Evolutionary conservation across 2,113 vertebrate genomes (phyloP).

Genomic region (Rynchops niger): DNA sequence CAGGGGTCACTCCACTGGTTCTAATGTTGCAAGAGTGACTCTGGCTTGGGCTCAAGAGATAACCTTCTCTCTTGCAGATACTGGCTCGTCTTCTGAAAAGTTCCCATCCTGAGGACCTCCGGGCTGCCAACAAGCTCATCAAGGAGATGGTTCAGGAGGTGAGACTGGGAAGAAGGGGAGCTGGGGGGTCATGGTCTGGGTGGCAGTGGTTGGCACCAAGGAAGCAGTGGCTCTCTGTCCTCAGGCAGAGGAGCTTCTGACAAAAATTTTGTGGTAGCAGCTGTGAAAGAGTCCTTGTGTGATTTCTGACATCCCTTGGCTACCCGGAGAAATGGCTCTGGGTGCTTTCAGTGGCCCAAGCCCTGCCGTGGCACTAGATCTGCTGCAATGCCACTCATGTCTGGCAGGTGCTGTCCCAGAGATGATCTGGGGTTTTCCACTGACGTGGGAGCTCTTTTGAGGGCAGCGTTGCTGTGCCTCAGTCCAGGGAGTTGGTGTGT

Average conservation of each 20-base stretch:
- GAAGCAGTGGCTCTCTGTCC: background rate
- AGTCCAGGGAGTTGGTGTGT: background rate
- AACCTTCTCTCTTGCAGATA: constrained; percentile 75
- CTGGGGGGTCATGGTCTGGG: background rate
- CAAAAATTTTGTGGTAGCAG: background rate
- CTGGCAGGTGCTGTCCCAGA: background rate
- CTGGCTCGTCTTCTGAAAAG: constrained; percentile 94
- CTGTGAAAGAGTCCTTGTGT: background rate
- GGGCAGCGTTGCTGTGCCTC: background rate
- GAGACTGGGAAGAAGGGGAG: background rate
- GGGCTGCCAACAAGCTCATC: constrained; percentile 97
- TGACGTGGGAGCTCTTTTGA: background rate
- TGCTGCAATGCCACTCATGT: background rate
- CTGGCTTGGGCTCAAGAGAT: background rate
- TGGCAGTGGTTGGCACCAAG: background rate
- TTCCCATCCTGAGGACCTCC: constrained; percentile 92
- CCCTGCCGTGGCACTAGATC: background rate
- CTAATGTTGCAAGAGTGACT: background rate
- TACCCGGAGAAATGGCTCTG: background rate
- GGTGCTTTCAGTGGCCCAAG: background rate
- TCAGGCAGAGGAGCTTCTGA: background rate
- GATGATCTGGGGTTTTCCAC: background rate
- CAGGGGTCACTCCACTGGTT: background rate
- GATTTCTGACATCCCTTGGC: background rate
- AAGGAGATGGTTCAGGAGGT: constrained; percentile 99